Conservation (phyloP, 2,113 vertebrate species). For the Synodontis membranacea region DNA sequence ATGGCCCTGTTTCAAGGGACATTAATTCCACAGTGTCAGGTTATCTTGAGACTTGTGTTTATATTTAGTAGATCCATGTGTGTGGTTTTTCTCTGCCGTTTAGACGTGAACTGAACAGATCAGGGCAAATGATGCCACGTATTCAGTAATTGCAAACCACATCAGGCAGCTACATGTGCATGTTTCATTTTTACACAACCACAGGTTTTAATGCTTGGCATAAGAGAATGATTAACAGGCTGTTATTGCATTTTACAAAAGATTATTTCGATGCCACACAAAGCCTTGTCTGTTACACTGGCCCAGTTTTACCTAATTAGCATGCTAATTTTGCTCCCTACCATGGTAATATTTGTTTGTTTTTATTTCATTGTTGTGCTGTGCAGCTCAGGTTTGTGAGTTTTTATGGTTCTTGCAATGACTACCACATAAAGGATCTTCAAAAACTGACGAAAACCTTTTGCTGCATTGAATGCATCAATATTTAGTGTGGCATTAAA, state of each 20-base stretch:
- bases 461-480: background rate
- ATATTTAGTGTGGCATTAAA: slow-evolving; percentile 16
- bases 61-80: background rate
- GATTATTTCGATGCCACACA: too few relatives aligned
- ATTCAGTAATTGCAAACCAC: background rate
- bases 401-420: background rate
- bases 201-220: background rate
- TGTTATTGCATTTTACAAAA: background rate
- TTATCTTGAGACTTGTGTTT: background rate
- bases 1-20: background rate
- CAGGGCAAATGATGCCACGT: background rate
- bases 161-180: background rate
- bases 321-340: background rate
- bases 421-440: background rate
- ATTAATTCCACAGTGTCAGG: background rate
- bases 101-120: background rate
- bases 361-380: background rate
- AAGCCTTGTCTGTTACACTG: too few relatives aligned
- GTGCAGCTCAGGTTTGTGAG: background rate
- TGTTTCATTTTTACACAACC: background rate
- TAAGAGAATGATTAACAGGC: background rate
- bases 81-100: background rate
- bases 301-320: background rate
- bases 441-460: background rate
- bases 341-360: background rate